These are phyloP conservation scores for Labeo calbasu DNA, from an alignment of 2,797 vertebrate species.

Conservation along the genomic window DNA sequence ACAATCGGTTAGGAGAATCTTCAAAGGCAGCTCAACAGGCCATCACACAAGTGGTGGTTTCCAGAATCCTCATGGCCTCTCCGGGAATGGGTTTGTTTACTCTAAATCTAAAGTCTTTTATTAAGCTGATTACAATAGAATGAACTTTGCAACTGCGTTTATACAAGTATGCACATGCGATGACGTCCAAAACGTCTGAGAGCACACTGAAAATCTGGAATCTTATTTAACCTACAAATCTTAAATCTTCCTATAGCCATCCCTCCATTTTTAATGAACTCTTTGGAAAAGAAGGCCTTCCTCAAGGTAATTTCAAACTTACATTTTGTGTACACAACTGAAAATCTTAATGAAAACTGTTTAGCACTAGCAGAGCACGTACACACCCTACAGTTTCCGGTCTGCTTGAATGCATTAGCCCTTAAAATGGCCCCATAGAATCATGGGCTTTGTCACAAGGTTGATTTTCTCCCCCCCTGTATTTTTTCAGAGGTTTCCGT, in stretches of 20 bases:
- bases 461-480: slow-evolving; percentile 60
- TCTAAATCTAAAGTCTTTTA: neutral
- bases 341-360: neutral
- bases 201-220: neutral
- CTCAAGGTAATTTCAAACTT: slow-evolving; percentile 81
- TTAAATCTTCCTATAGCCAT: slow-evolving; percentile 78
- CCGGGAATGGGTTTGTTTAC: slow-evolving; percentile 93
- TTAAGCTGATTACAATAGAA: neutral
- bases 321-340: neutral
- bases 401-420: slow-evolving; percentile 38
- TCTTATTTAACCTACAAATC: neutral
- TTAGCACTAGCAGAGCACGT: slow-evolving; percentile 23
- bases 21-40: slow-evolving; percentile 92
- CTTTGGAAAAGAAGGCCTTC: slow-evolving; percentile 96
- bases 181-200: neutral
- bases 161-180: neutral
- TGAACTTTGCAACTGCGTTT: neutral
- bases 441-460: slow-evolving; percentile 67
- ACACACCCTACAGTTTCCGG: neutral
- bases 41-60: slow-evolving; percentile 94
- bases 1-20: slow-evolving; percentile 93
- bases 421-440: slow-evolving; percentile 40
- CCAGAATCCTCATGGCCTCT: slow-evolving; percentile 96
- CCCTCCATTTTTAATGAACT: slow-evolving; percentile 97
- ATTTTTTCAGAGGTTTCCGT: slow-evolving; percentile 90